Conservation (phyloP, 2,888 invertebrate species). For the Lasiommata megera region DNA sequence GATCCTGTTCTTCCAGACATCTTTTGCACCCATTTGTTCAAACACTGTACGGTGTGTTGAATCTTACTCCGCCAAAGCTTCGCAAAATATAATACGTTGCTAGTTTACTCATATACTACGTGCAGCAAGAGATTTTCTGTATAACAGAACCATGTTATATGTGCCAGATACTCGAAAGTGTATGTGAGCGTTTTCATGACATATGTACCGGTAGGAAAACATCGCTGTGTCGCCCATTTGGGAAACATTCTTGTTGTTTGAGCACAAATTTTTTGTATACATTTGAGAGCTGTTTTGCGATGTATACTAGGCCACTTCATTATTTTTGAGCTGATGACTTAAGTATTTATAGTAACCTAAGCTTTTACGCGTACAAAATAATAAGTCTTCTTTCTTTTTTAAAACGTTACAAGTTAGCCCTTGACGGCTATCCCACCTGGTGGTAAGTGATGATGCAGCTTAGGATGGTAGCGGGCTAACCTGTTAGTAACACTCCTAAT, state of each 20-base stretch:
- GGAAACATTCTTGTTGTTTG: constrained; percentile 11
- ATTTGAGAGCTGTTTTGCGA: not conserved
- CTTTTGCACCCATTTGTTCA: constrained; percentile 16
- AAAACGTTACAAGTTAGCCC: no score
- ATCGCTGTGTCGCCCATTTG: constrained; percentile 11
- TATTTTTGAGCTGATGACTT: not conserved
- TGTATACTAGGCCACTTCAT: not conserved
- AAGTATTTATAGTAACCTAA: not conserved
- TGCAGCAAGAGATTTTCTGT: not conserved
- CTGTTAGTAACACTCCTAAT: no score
- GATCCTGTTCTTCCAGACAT: constrained; percentile 24
- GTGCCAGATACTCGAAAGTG: not conserved
- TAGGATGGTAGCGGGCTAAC: no score
- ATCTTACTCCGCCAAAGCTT: not conserved
- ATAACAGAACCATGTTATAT: not conserved
- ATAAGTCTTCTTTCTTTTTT: no score
- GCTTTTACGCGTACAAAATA: no score
- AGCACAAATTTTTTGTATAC: constrained; percentile 10
- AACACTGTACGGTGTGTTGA: not conserved
- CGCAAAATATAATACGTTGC: not conserved
- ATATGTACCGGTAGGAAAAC: not conserved
- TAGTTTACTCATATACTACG: not conserved
- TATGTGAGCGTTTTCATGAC: constrained; percentile 7
- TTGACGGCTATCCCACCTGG: no score
- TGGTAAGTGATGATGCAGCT: no score